Conservation (phyloP, 64 coral and sea anemone genomes). For the Porites australiensis region DNA sequence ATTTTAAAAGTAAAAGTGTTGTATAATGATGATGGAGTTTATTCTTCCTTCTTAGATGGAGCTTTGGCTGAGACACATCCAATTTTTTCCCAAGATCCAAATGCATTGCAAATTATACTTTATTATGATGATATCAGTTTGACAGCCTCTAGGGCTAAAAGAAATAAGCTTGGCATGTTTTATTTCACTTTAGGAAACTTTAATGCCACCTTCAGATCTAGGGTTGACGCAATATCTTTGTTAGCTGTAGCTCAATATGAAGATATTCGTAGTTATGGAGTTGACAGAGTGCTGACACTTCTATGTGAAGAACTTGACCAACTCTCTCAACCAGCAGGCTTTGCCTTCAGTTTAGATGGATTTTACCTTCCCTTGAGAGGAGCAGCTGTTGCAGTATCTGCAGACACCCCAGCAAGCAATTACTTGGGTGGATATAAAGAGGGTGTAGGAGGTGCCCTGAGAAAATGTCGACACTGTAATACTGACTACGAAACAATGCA, state of each 20-base stretch:
- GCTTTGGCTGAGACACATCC: conserved; percentile 19
- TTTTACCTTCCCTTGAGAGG: conserved; percentile 30
- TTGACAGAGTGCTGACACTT: conserved; percentile 48
- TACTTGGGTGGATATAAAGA: conserved; percentile 60
- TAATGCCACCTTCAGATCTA: conserved; percentile 7
- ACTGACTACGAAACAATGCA: conserved; percentile 62
- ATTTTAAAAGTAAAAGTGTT: background rate
- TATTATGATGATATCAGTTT: conserved; percentile 65
- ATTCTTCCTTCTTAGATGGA: conserved; percentile 28
- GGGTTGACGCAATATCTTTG: conserved; percentile 27
- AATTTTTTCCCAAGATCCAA: conserved; percentile 46
- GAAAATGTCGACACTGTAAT: conserved; percentile 77
- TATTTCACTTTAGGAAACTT: conserved; percentile 50
- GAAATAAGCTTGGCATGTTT: conserved; percentile 59
- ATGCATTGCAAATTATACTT: conserved; percentile 53
- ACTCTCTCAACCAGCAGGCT: conserved; percentile 10
- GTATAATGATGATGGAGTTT: background rate
- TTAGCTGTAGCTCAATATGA: conserved; percentile 43
- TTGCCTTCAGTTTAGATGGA: conserved; percentile 1
- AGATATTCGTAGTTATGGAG: conserved; percentile 53
- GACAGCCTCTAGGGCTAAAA: conserved; percentile 19
- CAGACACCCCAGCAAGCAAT: conserved; percentile 68
- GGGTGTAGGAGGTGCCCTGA: conserved; percentile 68
- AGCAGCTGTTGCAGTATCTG: conserved; percentile 36
- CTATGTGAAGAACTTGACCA: conserved; percentile 9